Conservation (phyloP, 1,140 invertebrate species). For the Pogonus chalceus region DNA sequence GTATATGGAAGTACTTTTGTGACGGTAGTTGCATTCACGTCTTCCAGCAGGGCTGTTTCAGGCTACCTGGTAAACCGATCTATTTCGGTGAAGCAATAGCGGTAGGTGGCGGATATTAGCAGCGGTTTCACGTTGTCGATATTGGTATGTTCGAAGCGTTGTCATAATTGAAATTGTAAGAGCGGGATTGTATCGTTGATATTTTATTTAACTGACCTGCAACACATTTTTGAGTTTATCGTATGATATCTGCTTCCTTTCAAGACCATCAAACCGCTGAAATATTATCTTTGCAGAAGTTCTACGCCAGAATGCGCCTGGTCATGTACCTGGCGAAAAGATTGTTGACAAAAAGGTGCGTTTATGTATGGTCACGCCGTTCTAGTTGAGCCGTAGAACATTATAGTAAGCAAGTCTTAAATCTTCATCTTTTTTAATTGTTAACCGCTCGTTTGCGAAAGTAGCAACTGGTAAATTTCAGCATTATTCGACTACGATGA, state of each 20-base stretch:
- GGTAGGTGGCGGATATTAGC: constrained; percentile 17
- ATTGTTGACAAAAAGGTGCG: constrained; percentile 9
- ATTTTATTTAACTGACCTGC: constrained; percentile 25
- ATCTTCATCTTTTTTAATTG: constrained; percentile 7
- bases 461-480: too few relatives aligned
- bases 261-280: constrained; percentile 22
- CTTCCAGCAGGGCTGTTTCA: constrained; percentile 29
- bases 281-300: constrained; percentile 17
- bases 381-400: constrained; percentile 18
- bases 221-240: constrained; percentile 20
- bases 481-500: constrained; percentile 13
- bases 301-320: constrained; percentile 21
- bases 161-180: constrained; percentile 9
- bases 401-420: constrained; percentile 1
- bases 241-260: constrained; percentile 19
- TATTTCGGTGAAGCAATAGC: constrained; percentile 29
- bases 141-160: constrained; percentile 28
- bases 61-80: constrained; percentile 34
- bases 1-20: neutral
- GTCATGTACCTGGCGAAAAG: constrained; percentile 22
- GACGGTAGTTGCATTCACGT: constrained; percentile 24
- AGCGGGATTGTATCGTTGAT: constrained; percentile 11
- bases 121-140: constrained; percentile 35
- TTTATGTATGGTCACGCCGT: constrained; percentile 24
- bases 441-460: neutral